Evolutionary conservation across 2,113 vertebrate species (phyloP).

Genomic region (Chaenogobius annularis): DNA sequence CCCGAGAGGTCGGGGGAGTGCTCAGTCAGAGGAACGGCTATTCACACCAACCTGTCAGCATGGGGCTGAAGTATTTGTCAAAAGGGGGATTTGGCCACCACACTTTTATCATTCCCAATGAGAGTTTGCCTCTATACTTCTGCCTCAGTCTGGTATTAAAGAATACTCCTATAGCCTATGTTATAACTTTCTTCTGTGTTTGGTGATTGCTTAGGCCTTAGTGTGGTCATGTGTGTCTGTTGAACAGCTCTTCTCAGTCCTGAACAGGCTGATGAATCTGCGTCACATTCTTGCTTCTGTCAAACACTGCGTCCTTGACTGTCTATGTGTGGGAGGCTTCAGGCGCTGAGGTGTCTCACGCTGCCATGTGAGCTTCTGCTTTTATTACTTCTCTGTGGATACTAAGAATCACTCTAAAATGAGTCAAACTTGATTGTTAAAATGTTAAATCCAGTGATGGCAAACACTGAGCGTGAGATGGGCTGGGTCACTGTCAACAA

Average conservation of each 20-base stretch:
- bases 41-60: slow-evolving; percentile 70
- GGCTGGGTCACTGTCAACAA: slow-evolving; percentile 23
- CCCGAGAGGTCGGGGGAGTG: slow-evolving; percentile 44
- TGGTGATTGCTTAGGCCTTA: slow-evolving; percentile 18
- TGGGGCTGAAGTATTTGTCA: slow-evolving; percentile 69
- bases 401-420: background rate
- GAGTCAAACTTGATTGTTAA: background rate
- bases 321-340: slow-evolving; percentile 55
- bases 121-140: slow-evolving; percentile 32
- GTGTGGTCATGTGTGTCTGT: slow-evolving; percentile 17
- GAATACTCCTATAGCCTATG: background rate
- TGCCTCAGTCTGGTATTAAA: background rate
- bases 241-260: slow-evolving; percentile 44
- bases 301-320: slow-evolving; percentile 55
- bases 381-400: slow-evolving; percentile 42
- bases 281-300: slow-evolving; percentile 49
- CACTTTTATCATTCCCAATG: slow-evolving; percentile 67
- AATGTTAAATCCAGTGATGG: slow-evolving; percentile 5
- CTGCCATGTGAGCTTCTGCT: slow-evolving; percentile 28
- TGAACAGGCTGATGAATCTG: slow-evolving; percentile 54
- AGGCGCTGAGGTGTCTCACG: slow-evolving; percentile 29
- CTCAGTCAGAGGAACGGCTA: slow-evolving; percentile 50
- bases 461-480: background rate
- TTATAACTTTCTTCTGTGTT: background rate
- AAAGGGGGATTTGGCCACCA: slow-evolving; percentile 66